phyloP scores from a whole-genome alignment of 1,140 invertebrate genomes.

The Danaus plexippus region DNA sequence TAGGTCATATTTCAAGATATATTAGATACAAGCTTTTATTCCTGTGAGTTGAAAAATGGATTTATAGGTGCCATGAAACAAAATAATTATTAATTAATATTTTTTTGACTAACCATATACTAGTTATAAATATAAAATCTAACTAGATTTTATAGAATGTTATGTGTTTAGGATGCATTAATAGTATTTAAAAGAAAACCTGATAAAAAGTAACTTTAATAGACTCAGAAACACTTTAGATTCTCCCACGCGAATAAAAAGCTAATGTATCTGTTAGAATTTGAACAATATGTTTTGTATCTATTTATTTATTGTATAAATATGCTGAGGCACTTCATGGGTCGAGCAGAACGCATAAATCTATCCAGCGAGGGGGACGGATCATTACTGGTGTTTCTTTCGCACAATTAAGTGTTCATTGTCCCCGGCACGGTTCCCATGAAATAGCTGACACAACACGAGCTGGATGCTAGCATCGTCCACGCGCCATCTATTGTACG shows the following conservation, averaged over 20 bases:
- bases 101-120: too few species aligned
- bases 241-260: constrained; percentile 55
- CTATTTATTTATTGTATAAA: constrained; percentile 64
- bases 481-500: constrained; percentile 47
- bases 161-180: too few species aligned
- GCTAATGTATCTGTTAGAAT: constrained; percentile 39
- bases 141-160: too few species aligned
- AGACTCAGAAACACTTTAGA: constrained; percentile 16
- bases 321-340: constrained; percentile 51
- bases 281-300: constrained; percentile 60
- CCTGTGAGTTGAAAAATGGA: too few species aligned
- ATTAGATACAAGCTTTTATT: too few species aligned
- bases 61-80: too few species aligned
- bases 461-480: constrained; percentile 41
- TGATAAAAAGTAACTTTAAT: constrained; percentile 13
- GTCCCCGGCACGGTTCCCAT: constrained; percentile 61
- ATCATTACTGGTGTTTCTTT: constrained; percentile 64
- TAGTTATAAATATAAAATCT: too few species aligned
- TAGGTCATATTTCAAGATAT: too few species aligned
- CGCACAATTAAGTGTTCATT: constrained; percentile 66
- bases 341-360: constrained; percentile 60
- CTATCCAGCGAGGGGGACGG: constrained; percentile 36
- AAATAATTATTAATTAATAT: too few species aligned
- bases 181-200: constrained; percentile 4
- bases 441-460: constrained; percentile 55